These are phyloP conservation scores for Falco cherrug DNA, from an alignment of 2,797 vertebrate species.

Conservation along the genomic window DNA sequence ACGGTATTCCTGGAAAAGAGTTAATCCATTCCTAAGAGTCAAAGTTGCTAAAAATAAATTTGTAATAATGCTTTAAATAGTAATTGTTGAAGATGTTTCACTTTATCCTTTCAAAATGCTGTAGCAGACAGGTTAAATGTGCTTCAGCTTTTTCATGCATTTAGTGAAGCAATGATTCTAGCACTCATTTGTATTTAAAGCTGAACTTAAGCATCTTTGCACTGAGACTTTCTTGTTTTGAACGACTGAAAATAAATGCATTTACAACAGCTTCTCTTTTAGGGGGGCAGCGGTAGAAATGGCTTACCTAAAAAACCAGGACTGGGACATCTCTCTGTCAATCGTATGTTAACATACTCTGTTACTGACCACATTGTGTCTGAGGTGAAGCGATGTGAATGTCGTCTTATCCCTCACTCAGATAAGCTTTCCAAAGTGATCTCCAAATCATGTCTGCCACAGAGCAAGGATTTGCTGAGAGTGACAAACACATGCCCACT, in stretches of 20 bases:
- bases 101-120: background rate
- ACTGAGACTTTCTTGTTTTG: background rate
- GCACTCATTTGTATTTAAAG: background rate
- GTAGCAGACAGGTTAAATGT: background rate
- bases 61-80: background rate
- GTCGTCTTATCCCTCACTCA: slow-evolving; percentile 60
- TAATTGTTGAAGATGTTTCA: background rate
- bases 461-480: slow-evolving; percentile 64
- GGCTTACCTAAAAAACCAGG: background rate
- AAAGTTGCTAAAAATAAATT: slow-evolving; percentile 2
- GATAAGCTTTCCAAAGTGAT: slow-evolving; percentile 74
- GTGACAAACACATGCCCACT: slow-evolving; percentile 55
- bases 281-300: background rate
- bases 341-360: slow-evolving; percentile 39
- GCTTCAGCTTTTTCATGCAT: background rate
- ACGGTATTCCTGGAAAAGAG: background rate
- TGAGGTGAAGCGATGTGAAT: slow-evolving; percentile 50
- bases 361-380: slow-evolving; percentile 41
- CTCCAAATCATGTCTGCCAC: slow-evolving; percentile 63
- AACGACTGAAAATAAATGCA: background rate
- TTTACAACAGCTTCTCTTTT: background rate
- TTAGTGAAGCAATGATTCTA: background rate
- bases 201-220: background rate
- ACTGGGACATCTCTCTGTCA: slow-evolving; percentile 35
- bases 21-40: slow-evolving; percentile 17